Base-by-base conservation (phyloP, 2,888 invertebrate genomes). In the Papilio protenor region DNA sequence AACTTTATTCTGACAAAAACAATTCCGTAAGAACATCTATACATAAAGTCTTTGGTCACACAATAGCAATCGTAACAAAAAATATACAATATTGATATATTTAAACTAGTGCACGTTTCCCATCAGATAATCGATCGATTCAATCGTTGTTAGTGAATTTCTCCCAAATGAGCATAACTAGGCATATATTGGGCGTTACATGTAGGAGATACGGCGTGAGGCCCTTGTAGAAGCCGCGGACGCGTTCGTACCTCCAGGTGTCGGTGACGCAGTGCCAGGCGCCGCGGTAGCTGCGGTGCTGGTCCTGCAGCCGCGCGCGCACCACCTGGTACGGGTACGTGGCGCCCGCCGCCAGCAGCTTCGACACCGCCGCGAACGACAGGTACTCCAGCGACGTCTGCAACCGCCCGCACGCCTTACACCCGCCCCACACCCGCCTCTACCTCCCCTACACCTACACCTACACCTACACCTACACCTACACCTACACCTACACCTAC, bases 261-360 rank as follows among this genome's bases (percentile, higher is more conserved):
- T 96, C 96, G 87, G 95, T 95, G 85, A 98, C 92, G 93, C 98
- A 98, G 92, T 97, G 96, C 96, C 97, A 96, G 57, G 97, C 96
- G 86, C 98, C 98, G 80, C 92, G 90, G 94, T 99, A 99, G 76
- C 93, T 94, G 85, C 98, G 97, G 94, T 99, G 98, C 86, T 99
- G 99, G 95, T 99, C 99, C 91, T 99, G 99, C 59, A 99, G 95
- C 18, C 99, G 96, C 6, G 99, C 98, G 79, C 99, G 95, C 70
- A 99, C 96, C 84, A 99, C 99, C 94, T 99, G 99, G 95, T 99
- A 99, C 0, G 99, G 99, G 95, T 99, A 99, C 4, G 99, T 99
- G 16, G 97, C 96, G 52, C 97, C 97, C 0, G 98, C 98, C 12
- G 98, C 99, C 82, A 99, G 96, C 83, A 99, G 95, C 94, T 99